These are phyloP conservation scores for Hyla sarda DNA, from an alignment of 2,113 vertebrate genomes.

Conservation along the genomic window DNA sequence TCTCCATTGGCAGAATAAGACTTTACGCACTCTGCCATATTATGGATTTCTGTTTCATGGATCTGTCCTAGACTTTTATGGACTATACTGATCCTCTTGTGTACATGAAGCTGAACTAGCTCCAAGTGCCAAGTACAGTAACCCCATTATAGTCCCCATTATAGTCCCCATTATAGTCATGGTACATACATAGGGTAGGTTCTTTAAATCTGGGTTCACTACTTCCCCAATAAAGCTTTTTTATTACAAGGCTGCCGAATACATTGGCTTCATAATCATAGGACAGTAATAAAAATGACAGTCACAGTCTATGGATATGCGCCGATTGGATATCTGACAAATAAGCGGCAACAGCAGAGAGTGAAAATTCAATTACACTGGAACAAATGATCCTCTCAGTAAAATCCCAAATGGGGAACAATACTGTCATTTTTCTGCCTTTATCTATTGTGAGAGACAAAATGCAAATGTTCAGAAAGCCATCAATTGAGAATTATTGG, in stretches of 20 bases:
- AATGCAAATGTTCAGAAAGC: background rate
- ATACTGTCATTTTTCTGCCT: background rate
- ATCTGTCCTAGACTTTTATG: too few species aligned
- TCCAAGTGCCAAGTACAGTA: too few species aligned
- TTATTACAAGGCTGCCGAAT: too few species aligned
- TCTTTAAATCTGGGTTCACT: too few species aligned
- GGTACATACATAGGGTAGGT: background rate
- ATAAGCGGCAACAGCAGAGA: background rate
- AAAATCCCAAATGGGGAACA: background rate
- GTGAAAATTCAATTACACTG: constrained; percentile 13
- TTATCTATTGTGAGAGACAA: background rate
- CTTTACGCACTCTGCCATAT: too few species aligned
- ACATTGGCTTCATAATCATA: background rate
- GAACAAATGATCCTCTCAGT: constrained; percentile 6
- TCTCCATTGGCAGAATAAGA: too few species aligned
- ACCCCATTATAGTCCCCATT: too few species aligned
- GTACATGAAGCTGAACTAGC: too few species aligned
- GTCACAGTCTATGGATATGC: background rate
- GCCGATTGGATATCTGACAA: too few species aligned
- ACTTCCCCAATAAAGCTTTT: background rate
- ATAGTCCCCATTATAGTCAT: too few species aligned
- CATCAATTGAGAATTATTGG: background rate
- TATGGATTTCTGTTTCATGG: too few species aligned
- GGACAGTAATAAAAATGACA: background rate
- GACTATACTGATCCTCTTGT: too few species aligned